These are phyloP conservation scores for Chelonus insularis DNA, from an alignment of 1,140 invertebrate species.

Conservation along the genomic window DNA sequence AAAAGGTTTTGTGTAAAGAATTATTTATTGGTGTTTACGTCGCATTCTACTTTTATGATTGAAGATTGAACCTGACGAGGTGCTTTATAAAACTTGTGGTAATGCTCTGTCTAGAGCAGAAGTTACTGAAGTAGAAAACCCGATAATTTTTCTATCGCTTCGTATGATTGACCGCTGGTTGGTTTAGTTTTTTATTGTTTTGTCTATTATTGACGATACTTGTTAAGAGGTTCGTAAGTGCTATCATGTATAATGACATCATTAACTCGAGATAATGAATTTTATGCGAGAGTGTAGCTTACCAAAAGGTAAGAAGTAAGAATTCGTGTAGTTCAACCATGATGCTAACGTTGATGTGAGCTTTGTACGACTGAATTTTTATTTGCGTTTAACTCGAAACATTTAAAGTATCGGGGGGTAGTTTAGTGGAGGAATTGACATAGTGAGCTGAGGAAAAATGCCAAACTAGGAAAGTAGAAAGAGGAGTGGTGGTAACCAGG, in stretches of 20 bases:
- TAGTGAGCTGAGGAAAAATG: background rate
- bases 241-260: no score
- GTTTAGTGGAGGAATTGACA: constrained; percentile 5
- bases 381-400: constrained; percentile 19
- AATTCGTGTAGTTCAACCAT: constrained; percentile 40
- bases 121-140: constrained; percentile 21
- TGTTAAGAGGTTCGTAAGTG: no score
- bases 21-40: no score
- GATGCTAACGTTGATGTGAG: constrained; percentile 29
- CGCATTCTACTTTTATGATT: no score
- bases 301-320: constrained; percentile 35
- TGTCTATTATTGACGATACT: background rate
- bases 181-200: constrained; percentile 2
- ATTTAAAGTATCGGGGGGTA: background rate
- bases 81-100: no score
- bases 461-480: background rate
- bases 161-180: background rate
- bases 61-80: no score
- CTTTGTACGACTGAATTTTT: constrained; percentile 34
- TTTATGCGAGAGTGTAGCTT: constrained; percentile 8
- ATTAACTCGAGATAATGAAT: background rate
- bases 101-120: background rate
- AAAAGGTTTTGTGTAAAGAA: no score
- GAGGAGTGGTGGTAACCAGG: background rate
- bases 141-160: constrained; percentile 19